Evolutionary conservation across 1,140 invertebrate genomes (phyloP).

Genomic region (Spodoptera frugiperda): DNA sequence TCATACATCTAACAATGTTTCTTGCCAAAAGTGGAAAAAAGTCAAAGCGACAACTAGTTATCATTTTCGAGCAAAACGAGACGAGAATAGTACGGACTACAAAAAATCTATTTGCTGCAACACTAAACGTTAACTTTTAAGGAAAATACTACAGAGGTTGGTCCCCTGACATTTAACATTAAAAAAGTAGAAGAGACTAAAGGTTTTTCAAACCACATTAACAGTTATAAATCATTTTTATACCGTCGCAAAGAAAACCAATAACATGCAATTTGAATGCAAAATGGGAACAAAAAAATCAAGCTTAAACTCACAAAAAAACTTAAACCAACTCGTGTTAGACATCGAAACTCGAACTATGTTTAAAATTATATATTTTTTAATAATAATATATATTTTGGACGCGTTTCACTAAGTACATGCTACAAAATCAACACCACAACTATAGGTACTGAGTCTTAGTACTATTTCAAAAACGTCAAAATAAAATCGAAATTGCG

Average conservation of each 20-base stretch:
- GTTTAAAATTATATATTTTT: conserved; percentile 19
- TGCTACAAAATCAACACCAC: conserved; percentile 47
- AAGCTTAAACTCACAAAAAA: conserved; percentile 26
- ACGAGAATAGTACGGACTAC: not conserved
- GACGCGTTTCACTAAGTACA: conserved; percentile 62
- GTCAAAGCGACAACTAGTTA: conserved; percentile 1
- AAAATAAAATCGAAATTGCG: not conserved
- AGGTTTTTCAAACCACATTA: not conserved
- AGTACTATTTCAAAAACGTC: not conserved
- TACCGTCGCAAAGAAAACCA: conserved; percentile 55
- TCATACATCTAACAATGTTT: not conserved
- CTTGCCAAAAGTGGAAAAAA: not conserved
- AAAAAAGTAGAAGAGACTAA: not conserved
- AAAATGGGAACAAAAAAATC: conserved; percentile 45
- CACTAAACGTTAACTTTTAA: conserved; percentile 2
- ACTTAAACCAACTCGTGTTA: conserved; percentile 42
- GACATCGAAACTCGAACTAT: conserved; percentile 41
- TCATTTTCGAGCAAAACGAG: not conserved
- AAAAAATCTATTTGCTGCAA: not conserved
- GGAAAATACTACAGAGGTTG: conserved; percentile 51
- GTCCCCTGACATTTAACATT: conserved; percentile 49
- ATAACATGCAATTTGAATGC: conserved; percentile 46
- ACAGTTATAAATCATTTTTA: not conserved
- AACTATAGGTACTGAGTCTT: conserved; percentile 22
- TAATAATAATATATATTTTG: conserved; percentile 32